Evolutionary conservation across 2,113 vertebrate genomes (phyloP), one percentile per base, ranked within the genome.

Genomic region (Alethe castanea): DNA sequence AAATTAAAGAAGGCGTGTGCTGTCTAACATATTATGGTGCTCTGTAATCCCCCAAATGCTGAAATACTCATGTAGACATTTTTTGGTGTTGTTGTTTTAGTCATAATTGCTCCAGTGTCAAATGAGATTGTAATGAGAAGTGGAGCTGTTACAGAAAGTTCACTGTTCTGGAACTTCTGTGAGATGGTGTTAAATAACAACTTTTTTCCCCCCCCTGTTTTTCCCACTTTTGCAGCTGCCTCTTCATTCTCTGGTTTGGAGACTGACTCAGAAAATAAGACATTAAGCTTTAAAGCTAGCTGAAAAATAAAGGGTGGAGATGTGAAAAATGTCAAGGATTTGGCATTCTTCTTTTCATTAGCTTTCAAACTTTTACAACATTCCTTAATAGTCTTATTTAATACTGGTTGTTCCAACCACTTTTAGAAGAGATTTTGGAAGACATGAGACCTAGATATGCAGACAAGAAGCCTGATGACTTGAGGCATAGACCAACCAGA

Each of bases 201-300:
- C 92, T 94, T 94, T 91, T 92, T 88, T 94, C 67, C 76, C 73
- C 73, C 60, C 72, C 72, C 54, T 97, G 94, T 95, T 96, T 97
- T 97, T 97, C 91, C 96, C 95, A 97, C 82, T 94, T 96, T 92
- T 95, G 88, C 95, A 97, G 88, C 96, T 97, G 95, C 96, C 96
- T 97, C 95, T 97, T 97, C 96, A 71, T 95, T 94, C 84, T 83
- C 86, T 94, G 92, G 60, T 95, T 95, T 94, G 95, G 91, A 94
- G 91, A 52, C 76, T 96, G 96, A 96, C 95, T 95, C 96, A 97
- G 94, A 96, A 95, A 88, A 88, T 60, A 88, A 86, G 91, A 56
- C 91, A 90, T 93, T 90, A 94, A 92, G 91, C 72, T 93, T 94
- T 95, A 95, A 95, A 97, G 72, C 90, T 94, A 94, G 83, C 86